Evolutionary conservation across 2,113 vertebrate species (phyloP).

Genomic region (Laticauda colubrina): DNA sequence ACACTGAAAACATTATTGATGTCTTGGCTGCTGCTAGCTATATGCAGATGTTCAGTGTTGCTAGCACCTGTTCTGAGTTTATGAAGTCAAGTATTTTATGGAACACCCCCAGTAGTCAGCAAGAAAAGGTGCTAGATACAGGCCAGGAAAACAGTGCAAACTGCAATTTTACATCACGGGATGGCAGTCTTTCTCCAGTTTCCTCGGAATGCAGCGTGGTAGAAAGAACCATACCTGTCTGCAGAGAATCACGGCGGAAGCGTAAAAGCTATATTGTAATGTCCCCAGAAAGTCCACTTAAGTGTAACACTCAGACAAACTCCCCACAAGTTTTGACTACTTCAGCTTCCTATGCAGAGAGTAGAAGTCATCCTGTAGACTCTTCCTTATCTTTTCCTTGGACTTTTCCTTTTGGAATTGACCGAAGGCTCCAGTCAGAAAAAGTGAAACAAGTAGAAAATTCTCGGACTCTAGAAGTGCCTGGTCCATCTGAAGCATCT

Average conservation of each 20-base stretch:
- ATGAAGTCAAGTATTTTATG: conserved; percentile 99
- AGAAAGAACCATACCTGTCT: conserved; percentile 89
- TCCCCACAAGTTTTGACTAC: conserved; percentile 93
- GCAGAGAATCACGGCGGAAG: conserved; percentile 90
- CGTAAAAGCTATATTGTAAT: conserved; percentile 92
- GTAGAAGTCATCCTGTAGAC: conserved; percentile 85
- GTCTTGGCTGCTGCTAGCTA: conserved; percentile 96
- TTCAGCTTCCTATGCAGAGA: conserved; percentile 87
- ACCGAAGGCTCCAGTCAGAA: conserved; percentile 88
- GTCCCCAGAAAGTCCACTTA: conserved; percentile 91
- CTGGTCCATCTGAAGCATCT: conserved; percentile 78
- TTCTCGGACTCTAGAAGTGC: conserved; percentile 86
- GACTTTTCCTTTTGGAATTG: conserved; percentile 96
- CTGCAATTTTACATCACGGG: conserved; percentile 86
- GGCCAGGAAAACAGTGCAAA: conserved; percentile 83
- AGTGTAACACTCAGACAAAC: conserved; percentile 86
- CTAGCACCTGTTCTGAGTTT: conserved; percentile 97
- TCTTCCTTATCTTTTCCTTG: conserved; percentile 95
- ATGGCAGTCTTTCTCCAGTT: conserved; percentile 92
- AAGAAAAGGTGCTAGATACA: conserved; percentile 83
- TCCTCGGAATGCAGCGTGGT: conserved; percentile 96
- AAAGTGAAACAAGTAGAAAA: conserved; percentile 91
- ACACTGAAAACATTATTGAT: conserved; percentile 98
- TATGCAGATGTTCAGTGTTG: conserved; percentile 99
- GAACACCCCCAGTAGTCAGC: conserved; percentile 78